Evolutionary conservation across 2,113 vertebrate genomes (phyloP).

Genomic region (Albula glossodonta): DNA sequence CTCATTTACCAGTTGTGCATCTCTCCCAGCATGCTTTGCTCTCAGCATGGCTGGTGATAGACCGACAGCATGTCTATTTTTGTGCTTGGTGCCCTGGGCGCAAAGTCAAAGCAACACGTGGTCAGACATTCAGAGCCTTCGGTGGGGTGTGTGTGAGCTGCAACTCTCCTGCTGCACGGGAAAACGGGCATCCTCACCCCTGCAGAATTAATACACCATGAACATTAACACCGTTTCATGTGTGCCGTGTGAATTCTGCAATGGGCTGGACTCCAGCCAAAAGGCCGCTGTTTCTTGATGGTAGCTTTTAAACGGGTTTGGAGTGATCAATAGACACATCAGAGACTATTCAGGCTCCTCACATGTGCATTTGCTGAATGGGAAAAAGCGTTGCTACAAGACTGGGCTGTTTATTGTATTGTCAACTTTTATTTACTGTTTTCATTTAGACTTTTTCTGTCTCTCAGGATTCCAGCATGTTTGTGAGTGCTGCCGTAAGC

Average conservation of each 20-base stretch:
- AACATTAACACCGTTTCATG: not conserved
- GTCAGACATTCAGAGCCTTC: no score
- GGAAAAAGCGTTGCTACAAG: not conserved
- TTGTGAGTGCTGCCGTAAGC: no score
- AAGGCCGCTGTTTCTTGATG: not conserved
- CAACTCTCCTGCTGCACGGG: no score
- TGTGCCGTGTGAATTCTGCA: not conserved
- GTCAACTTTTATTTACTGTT: not conserved
- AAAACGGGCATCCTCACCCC: not conserved
- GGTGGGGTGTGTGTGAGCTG: no score
- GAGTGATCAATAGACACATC: not conserved
- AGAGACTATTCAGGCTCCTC: not conserved
- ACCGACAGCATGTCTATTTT: no score
- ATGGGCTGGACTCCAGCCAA: not conserved
- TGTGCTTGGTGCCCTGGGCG: no score
- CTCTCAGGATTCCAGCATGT: no score
- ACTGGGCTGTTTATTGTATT: not conserved
- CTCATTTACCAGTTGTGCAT: no score
- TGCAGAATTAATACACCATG: not conserved
- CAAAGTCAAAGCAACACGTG: no score
- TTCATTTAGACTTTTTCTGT: not conserved
- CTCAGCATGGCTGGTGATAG: no score
- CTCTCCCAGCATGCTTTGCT: no score
- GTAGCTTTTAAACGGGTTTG: not conserved
- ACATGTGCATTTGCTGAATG: not conserved